Conservation (phyloP, 2,888 invertebrate genomes). For the Miltochrista miniata region DNA sequence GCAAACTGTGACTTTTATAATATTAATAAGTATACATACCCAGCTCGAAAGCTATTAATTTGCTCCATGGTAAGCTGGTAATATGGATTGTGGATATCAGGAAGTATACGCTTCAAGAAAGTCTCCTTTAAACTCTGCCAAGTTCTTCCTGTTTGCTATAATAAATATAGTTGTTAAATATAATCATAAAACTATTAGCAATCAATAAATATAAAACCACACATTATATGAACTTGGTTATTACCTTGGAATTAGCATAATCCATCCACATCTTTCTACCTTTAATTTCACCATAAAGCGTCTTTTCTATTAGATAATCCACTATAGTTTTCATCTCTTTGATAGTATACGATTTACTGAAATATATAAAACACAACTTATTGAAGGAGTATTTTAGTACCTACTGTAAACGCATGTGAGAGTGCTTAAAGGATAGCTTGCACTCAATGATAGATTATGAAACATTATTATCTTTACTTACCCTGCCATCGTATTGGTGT, state of each 20-base stretch:
- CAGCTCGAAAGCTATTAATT: conserved; percentile 65
- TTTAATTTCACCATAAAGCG: conserved; percentile 58
- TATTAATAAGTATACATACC: conserved; percentile 45
- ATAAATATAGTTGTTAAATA: conserved; percentile 8
- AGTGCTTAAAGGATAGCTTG: background rate
- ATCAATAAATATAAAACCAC: background rate
- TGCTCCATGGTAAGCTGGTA: conserved; percentile 61
- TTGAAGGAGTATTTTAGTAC: too few relatives aligned
- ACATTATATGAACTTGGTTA: too few relatives aligned
- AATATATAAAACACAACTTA: conserved; percentile 25
- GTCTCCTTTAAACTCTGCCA: conserved; percentile 81
- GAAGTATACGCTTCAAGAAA: conserved; percentile 72
- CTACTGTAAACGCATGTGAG: background rate
- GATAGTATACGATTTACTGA: conserved; percentile 68
- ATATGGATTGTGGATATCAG: conserved; percentile 75
- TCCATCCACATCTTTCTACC: conserved; percentile 77
- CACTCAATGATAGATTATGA: too few relatives aligned
- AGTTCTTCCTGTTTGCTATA: conserved; percentile 65
- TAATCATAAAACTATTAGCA: background rate
- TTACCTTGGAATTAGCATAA: conserved; percentile 63
- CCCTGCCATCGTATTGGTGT: conserved; percentile 60
- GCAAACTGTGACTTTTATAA: too few relatives aligned
- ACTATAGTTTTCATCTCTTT: conserved; percentile 72
- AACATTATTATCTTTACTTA: conserved; percentile 38
- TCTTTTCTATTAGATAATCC: conserved; percentile 62